These are phyloP conservation scores for Lates japonicus DNA, from an alignment of 2,797 vertebrate genomes.

Conservation along the genomic window DNA sequence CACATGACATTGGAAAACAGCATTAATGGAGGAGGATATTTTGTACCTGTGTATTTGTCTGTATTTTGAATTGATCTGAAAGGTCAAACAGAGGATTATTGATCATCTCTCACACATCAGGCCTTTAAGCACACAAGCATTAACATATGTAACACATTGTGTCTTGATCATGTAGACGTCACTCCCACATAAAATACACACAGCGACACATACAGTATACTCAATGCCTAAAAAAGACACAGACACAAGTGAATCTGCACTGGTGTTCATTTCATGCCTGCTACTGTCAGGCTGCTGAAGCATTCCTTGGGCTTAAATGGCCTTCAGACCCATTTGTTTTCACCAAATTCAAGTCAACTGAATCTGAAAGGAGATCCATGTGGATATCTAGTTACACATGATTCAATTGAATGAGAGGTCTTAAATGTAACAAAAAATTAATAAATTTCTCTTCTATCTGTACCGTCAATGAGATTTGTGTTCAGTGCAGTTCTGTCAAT, in stretches of 20 bases:
- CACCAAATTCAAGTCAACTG: constrained; percentile 36
- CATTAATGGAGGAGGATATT: constrained; percentile 82
- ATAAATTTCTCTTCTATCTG: constrained; percentile 67
- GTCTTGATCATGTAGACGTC: constrained; percentile 41
- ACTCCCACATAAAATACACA: constrained; percentile 44
- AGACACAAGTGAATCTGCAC: constrained; percentile 28
- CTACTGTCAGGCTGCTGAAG: constrained; percentile 57
- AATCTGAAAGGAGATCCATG: constrained; percentile 35
- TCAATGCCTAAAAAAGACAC: constrained; percentile 23
- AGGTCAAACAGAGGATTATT: constrained; percentile 56
- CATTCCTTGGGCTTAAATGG: constrained; percentile 43
- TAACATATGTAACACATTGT: constrained; percentile 32
- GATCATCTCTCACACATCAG: constrained; percentile 55
- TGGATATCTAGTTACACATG: constrained; percentile 39
- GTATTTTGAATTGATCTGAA: constrained; percentile 72
- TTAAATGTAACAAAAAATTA: constrained; percentile 44
- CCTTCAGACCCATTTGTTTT: constrained; percentile 37
- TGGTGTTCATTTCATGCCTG: constrained; percentile 41
- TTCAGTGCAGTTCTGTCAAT: constrained; percentile 83
- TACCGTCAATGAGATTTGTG: constrained; percentile 80
- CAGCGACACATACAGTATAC: constrained; percentile 6
- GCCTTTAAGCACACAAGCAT: constrained; percentile 63
- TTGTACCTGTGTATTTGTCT: constrained; percentile 81
- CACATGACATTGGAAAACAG: constrained; percentile 76
- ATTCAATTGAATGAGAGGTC: constrained; percentile 59